Evolutionary conservation across 2,113 vertebrate species (phyloP).

Genomic region (Alaudala cheleensis): DNA sequence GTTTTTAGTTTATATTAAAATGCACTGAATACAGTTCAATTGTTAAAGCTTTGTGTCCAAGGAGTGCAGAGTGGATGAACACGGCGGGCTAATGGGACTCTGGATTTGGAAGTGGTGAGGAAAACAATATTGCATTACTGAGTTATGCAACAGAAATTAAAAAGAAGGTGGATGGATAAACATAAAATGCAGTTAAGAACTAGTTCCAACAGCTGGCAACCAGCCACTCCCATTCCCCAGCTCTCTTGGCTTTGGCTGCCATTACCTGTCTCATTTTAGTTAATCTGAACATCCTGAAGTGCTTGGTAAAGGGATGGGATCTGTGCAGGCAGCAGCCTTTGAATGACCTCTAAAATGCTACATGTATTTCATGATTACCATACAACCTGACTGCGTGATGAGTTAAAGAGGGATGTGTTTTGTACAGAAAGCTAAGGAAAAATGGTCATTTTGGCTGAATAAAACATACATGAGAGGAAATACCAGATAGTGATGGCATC

Average conservation of each 20-base stretch:
- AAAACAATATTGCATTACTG: conserved; percentile 64
- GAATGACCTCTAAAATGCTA: neutral
- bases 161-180: conserved; percentile 61
- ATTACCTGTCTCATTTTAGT: neutral
- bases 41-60: conserved; percentile 73
- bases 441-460: neutral
- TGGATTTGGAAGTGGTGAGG: conserved; percentile 51
- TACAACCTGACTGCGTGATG: too few relatives aligned
- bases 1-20: conserved; percentile 70
- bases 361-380: neutral
- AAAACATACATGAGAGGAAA: rapidly evolving
- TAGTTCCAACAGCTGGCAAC: conserved; percentile 74
- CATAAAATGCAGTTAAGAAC: conserved; percentile 64
- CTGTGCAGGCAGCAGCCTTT: neutral
- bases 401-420: neutral
- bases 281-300: neutral
- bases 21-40: conserved; percentile 66
- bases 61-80: conserved; percentile 69
- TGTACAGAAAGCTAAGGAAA: neutral
- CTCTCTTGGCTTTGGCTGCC: neutral
- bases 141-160: conserved; percentile 62
- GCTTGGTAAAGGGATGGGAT: neutral
- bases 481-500: neutral
- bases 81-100: conserved; percentile 25
- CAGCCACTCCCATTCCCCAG: neutral